A percentile compares a stretch with the other conserved stretches of the same genome.
Conservation (phyloP, 2,113 vertebrate genomes). For the Catharus fuscescens region DNA sequence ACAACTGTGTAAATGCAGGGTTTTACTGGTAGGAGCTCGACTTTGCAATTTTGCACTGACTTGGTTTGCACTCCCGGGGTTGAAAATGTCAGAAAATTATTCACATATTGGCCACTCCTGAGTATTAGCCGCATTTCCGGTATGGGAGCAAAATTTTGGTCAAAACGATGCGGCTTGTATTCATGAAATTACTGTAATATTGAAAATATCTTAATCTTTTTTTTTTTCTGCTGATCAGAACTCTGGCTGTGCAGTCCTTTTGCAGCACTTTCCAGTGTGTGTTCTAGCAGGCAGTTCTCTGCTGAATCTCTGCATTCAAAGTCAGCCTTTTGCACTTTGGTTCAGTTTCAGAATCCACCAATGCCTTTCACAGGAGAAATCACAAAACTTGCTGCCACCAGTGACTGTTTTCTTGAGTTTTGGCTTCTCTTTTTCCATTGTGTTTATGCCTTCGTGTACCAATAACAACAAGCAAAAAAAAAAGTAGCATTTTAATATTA, state of each 20-base stretch:
- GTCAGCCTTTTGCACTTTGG: not conserved
- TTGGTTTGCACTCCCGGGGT: too few species aligned
- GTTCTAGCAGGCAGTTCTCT: too few species aligned
- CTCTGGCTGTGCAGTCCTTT: not conserved
- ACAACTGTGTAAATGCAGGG: too few species aligned
- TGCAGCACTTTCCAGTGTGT: not conserved
- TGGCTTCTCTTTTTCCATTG: not conserved
- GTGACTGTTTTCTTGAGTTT: not conserved
- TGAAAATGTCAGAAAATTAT: too few species aligned
- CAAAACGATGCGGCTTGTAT: too few species aligned
- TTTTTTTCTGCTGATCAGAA: not conserved
- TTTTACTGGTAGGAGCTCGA: too few species aligned
- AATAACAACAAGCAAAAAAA: not conserved
- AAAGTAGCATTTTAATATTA: not conserved
- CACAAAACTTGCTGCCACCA: not conserved
- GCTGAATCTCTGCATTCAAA: not conserved
- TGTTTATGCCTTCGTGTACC: not conserved
- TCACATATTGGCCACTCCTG: too few species aligned
- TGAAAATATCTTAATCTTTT: not conserved
- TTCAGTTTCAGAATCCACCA: not conserved
- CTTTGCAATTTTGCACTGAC: too few species aligned
- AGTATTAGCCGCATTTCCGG: too few species aligned
- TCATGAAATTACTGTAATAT: too few species aligned
- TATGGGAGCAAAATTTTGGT: too few species aligned
- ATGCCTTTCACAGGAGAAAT: not conserved